Percentiles rank a stretch among this genome's conserved stretches.
Evolutionary conservation across 2,888 invertebrate species (phyloP).

Genomic region (Trissoscelio sp.): DNA sequence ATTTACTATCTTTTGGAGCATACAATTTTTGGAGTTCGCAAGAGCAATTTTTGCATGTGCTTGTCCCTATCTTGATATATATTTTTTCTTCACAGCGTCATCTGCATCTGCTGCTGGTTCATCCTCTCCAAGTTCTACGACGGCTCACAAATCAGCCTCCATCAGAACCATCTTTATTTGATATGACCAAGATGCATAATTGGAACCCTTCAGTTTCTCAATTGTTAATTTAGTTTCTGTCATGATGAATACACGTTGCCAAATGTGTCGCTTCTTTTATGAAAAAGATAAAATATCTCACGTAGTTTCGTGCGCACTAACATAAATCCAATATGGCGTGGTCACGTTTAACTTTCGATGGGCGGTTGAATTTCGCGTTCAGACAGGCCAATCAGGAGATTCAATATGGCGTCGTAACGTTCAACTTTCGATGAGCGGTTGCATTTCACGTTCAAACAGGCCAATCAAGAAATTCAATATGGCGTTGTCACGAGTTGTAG

Average conservation of each 20-base stretch:
- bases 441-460: neutral
- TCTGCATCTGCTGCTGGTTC: conserved; percentile 25
- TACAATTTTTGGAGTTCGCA: conserved; percentile 42
- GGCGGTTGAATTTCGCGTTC: conserved; percentile 12
- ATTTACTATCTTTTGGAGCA: conserved; percentile 46
- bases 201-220: conserved; percentile 34
- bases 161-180: conserved; percentile 49
- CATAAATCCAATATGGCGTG: conserved; percentile 17
- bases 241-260: neutral
- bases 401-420: conserved; percentile 8
- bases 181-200: conserved; percentile 41
- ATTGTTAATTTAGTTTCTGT: conserved; percentile 22
- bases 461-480: neutral
- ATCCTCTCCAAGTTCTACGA: conserved; percentile 49
- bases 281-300: neutral
- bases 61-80: conserved; percentile 16
- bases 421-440: neutral
- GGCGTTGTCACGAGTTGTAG: too few relatives aligned
- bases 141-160: conserved; percentile 43
- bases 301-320: neutral
- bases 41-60: conserved; percentile 49
- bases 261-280: neutral
- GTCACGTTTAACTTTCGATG: conserved; percentile 8
- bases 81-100: conserved; percentile 3
- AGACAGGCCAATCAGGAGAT: neutral